Base-by-base conservation (phyloP, 2,888 invertebrate genomes). In the Pachydiplax longipennis region DNA sequence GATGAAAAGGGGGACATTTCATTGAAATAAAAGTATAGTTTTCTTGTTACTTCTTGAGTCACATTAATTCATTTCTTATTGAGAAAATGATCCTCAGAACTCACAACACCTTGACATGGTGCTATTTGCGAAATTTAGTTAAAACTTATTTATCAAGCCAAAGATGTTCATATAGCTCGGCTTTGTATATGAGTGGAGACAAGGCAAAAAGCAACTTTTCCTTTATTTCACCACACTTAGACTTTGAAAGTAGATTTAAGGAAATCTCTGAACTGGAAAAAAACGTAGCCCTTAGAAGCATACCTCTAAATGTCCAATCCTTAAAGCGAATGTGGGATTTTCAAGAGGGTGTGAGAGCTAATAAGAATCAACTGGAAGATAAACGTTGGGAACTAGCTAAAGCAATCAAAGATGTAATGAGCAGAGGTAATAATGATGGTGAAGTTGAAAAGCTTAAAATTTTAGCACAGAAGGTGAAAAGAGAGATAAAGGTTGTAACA, bases 161-260 rank as follows among this genome's bases (percentile, higher is more conserved):
- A 65, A 90, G 48, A 44, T 22, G 90, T 81, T n/a, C 80, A n/a
- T 90, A 53, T 13, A 91, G 83, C 91, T 97, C 97, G 31, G 95
- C 96, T 80, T 93, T 97, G 58, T 96, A 96, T 93, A 95, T 97
- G 91, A 96, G 96, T 91, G 97, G 97, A 18, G 95, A 95, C 91
- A 96, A 96, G 93, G 97, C 97, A 1, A 95, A 95, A 25, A 96
- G 96, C 92, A 95, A 95, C 90, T 97, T 95, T 95, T 95, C 96
- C 4, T 95, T 96, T 91, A 93, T 98, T 37, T 95, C 95, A 31
- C 97, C 97, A 0, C 95, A 95, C 92, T 93, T 97, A 92, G 96
- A 97, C 93, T 96, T 96, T 92, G 94, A 95, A 35, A 94, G 95
- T 90, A 94, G 94, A 91, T 94, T 97, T 22, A 92, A 94, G 90